phyloP scores from a whole-genome alignment of 2,797 vertebrate genomes.

The Poecile montanus region DNA sequence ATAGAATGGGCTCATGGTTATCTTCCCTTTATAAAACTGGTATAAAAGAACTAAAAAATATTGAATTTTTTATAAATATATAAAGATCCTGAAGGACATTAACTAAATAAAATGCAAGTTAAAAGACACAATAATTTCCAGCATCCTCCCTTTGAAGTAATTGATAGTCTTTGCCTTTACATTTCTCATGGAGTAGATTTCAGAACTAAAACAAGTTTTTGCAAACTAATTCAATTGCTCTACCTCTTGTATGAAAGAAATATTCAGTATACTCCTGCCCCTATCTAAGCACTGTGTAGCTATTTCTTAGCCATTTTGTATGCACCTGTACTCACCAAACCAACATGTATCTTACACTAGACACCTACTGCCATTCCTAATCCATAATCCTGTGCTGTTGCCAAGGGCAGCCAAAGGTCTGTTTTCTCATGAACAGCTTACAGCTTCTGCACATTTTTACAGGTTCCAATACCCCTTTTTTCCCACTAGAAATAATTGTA shows the following conservation, averaged over 20 bases:
- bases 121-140: neutral
- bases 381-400: fast-evolving
- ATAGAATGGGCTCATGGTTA: neutral
- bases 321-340: neutral
- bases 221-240: neutral
- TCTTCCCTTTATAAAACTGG: neutral
- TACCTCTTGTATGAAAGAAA: neutral
- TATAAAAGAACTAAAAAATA: neutral
- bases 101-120: neutral
- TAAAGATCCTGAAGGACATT: neutral
- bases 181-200: neutral
- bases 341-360: neutral
- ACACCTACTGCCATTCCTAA: neutral
- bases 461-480: neutral
- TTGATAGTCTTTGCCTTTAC: neutral
- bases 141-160: neutral
- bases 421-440: neutral
- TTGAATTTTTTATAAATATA: fast-evolving
- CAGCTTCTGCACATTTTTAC: neutral
- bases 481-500: no score
- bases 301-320: neutral
- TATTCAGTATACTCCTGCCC: neutral
- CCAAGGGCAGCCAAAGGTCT: neutral
- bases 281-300: neutral
- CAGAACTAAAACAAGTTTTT: neutral